These are phyloP conservation scores for Dysmachus trigonus DNA, from an alignment of 2,888 invertebrate genomes.

Conservation along the genomic window DNA sequence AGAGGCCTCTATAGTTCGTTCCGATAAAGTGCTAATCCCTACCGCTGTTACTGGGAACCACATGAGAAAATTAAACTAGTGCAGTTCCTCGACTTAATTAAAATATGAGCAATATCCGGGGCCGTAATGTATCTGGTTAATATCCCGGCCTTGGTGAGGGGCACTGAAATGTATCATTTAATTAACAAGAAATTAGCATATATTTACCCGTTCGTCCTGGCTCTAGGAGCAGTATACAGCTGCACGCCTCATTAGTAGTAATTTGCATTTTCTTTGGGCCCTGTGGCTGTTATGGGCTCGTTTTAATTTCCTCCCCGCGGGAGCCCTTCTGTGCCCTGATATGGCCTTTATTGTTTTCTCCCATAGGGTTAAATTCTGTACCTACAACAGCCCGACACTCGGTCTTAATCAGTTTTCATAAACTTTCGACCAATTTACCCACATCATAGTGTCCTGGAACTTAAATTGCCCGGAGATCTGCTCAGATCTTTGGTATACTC, in stretches of 20 bases:
- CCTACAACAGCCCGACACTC: not conserved
- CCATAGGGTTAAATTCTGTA: not conserved
- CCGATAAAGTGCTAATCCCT: not conserved
- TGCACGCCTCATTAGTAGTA: constrained; percentile 5
- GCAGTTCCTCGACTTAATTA: not conserved
- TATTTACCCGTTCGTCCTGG: not conserved
- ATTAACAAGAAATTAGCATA: constrained; percentile 16
- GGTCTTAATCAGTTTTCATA: constrained; percentile 11
- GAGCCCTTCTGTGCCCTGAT: not conserved
- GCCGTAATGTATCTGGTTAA: not conserved
- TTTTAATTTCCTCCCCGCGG: not conserved
- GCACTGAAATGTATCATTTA: not conserved
- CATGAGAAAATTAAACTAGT: constrained; percentile 2
- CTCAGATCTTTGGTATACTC: not conserved
- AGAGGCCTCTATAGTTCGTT: not conserved
- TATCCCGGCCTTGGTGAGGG: not conserved
- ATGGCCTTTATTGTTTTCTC: not conserved
- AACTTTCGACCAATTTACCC: constrained; percentile 9
- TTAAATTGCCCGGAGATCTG: not conserved
- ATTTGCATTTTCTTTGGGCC: constrained; percentile 1
- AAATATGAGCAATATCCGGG: constrained; percentile 9
- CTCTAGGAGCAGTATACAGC: not conserved
- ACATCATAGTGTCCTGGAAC: not conserved
- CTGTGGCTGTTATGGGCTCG: not conserved
- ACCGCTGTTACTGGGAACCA: not conserved